Conservation (phyloP, 53 echinoderm and acorn worm genomes). For the Holothuria leucospilota region DNA sequence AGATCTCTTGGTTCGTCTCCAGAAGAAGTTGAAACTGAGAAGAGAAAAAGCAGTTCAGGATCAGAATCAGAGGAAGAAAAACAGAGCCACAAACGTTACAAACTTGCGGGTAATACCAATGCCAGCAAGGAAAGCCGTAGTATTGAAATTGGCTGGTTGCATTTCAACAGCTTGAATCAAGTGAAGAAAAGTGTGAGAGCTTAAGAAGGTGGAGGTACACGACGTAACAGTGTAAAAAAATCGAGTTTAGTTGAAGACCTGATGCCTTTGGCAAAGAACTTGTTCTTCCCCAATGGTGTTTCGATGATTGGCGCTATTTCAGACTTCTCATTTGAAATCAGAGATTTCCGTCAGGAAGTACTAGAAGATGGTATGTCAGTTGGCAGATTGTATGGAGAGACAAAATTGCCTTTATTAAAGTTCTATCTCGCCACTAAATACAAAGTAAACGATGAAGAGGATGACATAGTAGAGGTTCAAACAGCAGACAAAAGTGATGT, state of each 20-base stretch:
- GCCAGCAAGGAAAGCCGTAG: neutral
- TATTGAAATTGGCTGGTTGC: neutral
- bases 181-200: neutral
- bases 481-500: neutral
- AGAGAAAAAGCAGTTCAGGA: neutral
- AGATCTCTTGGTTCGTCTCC: neutral
- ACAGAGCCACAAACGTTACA: no score
- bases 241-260: neutral
- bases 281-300: neutral
- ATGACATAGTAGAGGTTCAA: neutral
- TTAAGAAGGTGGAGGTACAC: slow-evolving; percentile 6
- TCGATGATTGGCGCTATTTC: neutral
- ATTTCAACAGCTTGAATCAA: neutral
- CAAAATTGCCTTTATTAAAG: neutral
- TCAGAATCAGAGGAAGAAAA: no score
- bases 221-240: neutral
- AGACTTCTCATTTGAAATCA: neutral
- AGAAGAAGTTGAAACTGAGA: neutral
- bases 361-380: neutral
- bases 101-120: neutral
- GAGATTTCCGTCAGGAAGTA: neutral
- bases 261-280: neutral
- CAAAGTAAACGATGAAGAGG: neutral
- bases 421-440: neutral
- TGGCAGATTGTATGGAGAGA: neutral